Evolutionary conservation across 2,888 invertebrate species (phyloP), one percentile per base, ranked within the genome.

Genomic region (Rhorus exstirpatorius): DNA sequence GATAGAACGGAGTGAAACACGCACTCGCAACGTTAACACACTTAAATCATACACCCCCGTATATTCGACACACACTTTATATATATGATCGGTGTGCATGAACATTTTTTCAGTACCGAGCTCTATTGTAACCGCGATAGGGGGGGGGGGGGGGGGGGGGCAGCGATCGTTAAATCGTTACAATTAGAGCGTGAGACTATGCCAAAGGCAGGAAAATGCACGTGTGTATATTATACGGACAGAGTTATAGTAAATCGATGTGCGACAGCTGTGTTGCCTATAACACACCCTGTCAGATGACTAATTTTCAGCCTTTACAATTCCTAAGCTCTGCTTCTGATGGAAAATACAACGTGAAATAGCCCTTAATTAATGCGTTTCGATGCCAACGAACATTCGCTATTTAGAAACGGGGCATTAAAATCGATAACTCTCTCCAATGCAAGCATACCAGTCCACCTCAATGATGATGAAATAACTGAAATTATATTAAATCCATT

Each of bases 121-220:
- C 38, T 24, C 51, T 67, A 63, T 78, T 80, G 68, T 74, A 60
- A 68, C 21, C 63, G 65, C 60, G 51, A 38, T 17, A 6, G 35
- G 53, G 38, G n/a, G n/a, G n/a, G n/a, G n/a, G n/a, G n/a, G n/a
- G n/a, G n/a, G n/a, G n/a, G n/a, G 21, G 70, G 60, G 55, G 51
- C 51, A 55, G 63, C 65, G 87, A 88, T 87, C 86, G 86, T 81
- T 86, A 90, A 90, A 88, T 87, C 86, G 90, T 88, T 83, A 87
- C 87, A 90, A 90, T 89, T 88, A 90, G 85, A 83, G 86, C 84
- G 68, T 74, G 81, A 70, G 74, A 82, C 49, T 76, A 74, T 74
- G 68, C 68, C 63, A 68, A 74, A 74, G 63, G 46, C 53, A 58
- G 74, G 63, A 68, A 74, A 72, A 81, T 38, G 72, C 81, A 77